phyloP scores from a whole-genome alignment of 2,113 vertebrate genomes.

The Chaetorhynchus papuensis region DNA sequence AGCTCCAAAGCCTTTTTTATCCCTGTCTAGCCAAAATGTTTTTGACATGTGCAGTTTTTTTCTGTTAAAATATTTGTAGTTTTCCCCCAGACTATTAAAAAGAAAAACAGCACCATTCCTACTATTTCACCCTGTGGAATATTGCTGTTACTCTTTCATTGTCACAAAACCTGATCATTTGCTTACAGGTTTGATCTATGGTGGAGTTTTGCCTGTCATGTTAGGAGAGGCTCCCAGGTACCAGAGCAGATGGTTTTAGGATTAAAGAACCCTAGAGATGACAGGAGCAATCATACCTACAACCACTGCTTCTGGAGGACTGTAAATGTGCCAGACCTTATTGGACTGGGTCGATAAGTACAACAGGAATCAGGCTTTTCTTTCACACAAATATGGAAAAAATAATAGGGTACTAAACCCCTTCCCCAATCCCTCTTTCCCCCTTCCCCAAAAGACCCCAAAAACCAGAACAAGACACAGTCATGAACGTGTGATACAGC shows the following conservation, averaged over 20 bases:
- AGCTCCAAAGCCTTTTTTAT: background rate
- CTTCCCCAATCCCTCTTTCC: accelerated
- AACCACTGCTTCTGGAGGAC: background rate
- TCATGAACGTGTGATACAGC: background rate
- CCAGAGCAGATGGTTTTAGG: background rate
- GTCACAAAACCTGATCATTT: background rate
- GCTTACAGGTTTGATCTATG: background rate
- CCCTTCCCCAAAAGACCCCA: too few species aligned
- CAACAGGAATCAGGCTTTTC: background rate
- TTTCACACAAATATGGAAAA: background rate
- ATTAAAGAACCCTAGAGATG: background rate
- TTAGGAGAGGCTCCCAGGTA: background rate
- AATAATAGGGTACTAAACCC: background rate
- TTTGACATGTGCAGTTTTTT: background rate
- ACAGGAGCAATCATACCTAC: background rate
- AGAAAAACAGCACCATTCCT: background rate
- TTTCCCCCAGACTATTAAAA: background rate
- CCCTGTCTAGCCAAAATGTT: background rate
- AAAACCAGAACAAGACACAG: background rate
- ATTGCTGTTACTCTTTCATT: background rate
- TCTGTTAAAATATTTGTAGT: background rate
- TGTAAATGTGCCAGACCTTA: background rate
- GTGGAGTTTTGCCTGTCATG: background rate
- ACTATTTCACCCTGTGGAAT: background rate
- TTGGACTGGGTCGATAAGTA: background rate